phyloP scores from a whole-genome alignment of 2,888 invertebrate genomes.

The Epirrhoe alternata region DNA sequence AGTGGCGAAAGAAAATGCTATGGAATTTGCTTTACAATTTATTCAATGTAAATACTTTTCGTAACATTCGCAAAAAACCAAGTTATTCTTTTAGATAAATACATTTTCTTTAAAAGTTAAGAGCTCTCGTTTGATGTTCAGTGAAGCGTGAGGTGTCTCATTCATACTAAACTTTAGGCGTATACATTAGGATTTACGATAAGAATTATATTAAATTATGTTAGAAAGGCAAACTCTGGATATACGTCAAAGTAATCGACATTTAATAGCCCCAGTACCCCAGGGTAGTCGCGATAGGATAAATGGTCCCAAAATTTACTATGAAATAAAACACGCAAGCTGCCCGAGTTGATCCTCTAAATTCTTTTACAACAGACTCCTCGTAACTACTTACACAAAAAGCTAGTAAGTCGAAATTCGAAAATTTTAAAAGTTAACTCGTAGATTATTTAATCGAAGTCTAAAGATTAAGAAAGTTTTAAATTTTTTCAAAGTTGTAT shows the following conservation, averaged over 20 bases:
- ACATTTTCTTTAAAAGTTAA: conserved; percentile 49
- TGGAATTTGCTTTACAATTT: conserved; percentile 80
- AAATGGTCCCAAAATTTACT: conserved; percentile 84
- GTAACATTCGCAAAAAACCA: conserved; percentile 77
- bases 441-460: conserved; percentile 55
- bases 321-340: conserved; percentile 78
- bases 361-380: conserved; percentile 52
- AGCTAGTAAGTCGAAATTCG: conserved; percentile 62
- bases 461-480: conserved; percentile 63
- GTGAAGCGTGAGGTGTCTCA: conserved; percentile 68
- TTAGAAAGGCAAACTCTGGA: conserved; percentile 45
- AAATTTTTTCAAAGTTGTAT: conserved; percentile 55
- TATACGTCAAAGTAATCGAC: conserved; percentile 33
- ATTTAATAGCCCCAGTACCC: conserved; percentile 53
- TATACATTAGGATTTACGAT: conserved; percentile 41
- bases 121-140: conserved; percentile 56
- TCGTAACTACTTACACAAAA: conserved; percentile 69
- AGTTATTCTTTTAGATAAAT: conserved; percentile 51
- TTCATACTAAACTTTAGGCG: conserved; percentile 79
- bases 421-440: conserved; percentile 47
- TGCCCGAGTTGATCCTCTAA: conserved; percentile 56
- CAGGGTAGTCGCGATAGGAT: conserved; percentile 60
- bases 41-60: conserved; percentile 76
- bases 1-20: conserved; percentile 77
- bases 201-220: conserved; percentile 39